Conservation (phyloP, 1,140 invertebrate species). For the Drosophila burlai region DNA sequence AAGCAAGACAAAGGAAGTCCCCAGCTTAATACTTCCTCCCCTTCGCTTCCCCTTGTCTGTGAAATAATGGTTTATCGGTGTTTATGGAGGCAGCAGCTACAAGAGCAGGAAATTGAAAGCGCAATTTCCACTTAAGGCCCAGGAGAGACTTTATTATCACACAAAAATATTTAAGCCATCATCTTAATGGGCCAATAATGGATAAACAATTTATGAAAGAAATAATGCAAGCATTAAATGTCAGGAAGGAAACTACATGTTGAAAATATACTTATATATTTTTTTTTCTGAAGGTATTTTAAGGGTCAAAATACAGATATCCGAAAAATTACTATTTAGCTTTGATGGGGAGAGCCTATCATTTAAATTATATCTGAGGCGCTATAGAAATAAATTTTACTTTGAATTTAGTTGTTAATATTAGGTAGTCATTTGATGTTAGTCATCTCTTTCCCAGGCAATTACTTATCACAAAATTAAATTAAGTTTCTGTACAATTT, state of each 20-base stretch:
- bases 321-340: background rate
- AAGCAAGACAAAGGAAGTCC: slow-evolving; percentile 29
- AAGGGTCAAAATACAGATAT: background rate
- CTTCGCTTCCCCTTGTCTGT: background rate
- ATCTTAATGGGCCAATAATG: background rate
- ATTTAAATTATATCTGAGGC: background rate
- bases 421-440: no score
- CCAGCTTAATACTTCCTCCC: slow-evolving; percentile 23
- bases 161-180: slow-evolving; percentile 7
- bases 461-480: background rate
- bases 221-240: no score
- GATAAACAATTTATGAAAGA: background rate
- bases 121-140: slow-evolving; percentile 32
- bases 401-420: background rate
- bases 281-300: background rate
- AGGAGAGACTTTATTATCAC: slow-evolving; percentile 5
- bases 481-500: no score
- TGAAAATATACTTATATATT: background rate
- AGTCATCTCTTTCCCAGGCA: no score
- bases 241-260: background rate
- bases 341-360: background rate
- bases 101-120: slow-evolving; percentile 34
- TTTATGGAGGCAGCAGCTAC: slow-evolving; percentile 18
- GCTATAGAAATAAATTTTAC: background rate
- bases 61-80: slow-evolving; percentile 3